These are phyloP conservation scores for Sebastes diploproa DNA, from an alignment of 2,797 vertebrate genomes.

Conservation along the genomic window DNA sequence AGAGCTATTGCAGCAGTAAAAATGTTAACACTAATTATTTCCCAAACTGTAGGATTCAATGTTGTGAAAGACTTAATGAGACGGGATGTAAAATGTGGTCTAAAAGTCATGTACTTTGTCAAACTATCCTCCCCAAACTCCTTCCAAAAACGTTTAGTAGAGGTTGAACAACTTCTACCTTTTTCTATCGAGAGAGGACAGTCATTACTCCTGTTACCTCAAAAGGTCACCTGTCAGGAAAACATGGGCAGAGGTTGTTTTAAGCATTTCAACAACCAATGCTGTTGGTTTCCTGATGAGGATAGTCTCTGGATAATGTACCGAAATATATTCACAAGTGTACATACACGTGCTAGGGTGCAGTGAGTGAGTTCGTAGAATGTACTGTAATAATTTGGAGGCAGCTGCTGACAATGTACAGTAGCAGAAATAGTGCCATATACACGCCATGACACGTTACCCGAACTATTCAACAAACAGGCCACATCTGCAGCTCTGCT, in stretches of 20 bases:
- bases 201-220: neutral
- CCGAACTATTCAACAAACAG: neutral
- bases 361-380: neutral
- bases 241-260: neutral
- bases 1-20: neutral
- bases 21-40: neutral
- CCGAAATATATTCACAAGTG: neutral
- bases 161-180: neutral
- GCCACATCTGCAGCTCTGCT: neutral
- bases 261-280: neutral
- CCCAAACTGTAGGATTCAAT: neutral
- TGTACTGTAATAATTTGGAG: neutral
- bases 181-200: neutral
- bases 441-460: neutral
- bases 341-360: neutral
- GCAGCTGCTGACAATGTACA: neutral
- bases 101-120: neutral
- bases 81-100: neutral
- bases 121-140: neutral
- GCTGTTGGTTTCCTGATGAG: neutral
- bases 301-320: neutral
- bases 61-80: neutral
- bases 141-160: neutral
- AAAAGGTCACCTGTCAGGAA: conserved; percentile 15
- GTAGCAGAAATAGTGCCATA: neutral